Evolutionary conservation across 2,888 invertebrate genomes (phyloP).

Genomic region (Neria commutata): DNA sequence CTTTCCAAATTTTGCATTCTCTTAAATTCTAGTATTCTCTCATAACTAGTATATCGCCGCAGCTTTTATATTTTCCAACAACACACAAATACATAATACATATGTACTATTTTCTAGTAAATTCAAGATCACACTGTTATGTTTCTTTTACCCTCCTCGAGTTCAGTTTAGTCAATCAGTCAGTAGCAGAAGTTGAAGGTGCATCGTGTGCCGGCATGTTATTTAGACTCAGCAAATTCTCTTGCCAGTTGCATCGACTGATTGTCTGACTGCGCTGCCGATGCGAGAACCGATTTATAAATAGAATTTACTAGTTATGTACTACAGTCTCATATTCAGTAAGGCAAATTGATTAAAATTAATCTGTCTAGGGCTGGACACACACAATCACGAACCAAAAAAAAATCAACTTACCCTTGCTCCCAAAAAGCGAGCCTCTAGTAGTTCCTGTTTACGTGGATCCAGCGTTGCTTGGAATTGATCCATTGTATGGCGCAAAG

Average conservation of each 20-base stretch:
- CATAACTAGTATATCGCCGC: too few relatives aligned
- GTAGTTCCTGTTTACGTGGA: slow-evolving; percentile 97
- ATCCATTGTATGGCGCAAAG: slow-evolving; percentile 70
- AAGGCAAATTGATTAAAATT: not conserved
- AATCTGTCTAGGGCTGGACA: slow-evolving; percentile 17
- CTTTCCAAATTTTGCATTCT: too few relatives aligned
- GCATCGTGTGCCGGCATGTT: not conserved
- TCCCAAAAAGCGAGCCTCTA: slow-evolving; percentile 97
- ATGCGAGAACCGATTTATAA: not conserved
- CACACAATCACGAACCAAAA: not conserved
- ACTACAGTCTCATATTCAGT: not conserved
- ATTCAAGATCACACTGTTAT: not conserved
- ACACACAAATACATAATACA: too few relatives aligned
- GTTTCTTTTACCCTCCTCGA: slow-evolving; percentile 8
- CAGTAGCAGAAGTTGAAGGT: slow-evolving; percentile 9
- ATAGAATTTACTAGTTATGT: not conserved
- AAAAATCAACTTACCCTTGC: slow-evolving; percentile 78
- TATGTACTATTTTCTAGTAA: too few relatives aligned
- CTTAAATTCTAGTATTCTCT: too few relatives aligned
- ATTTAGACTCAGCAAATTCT: not conserved
- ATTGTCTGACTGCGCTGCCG: too few relatives aligned
- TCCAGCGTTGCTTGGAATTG: slow-evolving; percentile 96
- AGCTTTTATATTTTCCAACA: too few relatives aligned
- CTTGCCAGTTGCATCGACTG: too few relatives aligned
- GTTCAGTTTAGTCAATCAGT: slow-evolving; percentile 16